Percentiles rank a stretch among this genome's conserved stretches.
Evolutionary conservation across 1,140 invertebrate genomes (phyloP).

Genomic region (Scaptomyza montana): DNA sequence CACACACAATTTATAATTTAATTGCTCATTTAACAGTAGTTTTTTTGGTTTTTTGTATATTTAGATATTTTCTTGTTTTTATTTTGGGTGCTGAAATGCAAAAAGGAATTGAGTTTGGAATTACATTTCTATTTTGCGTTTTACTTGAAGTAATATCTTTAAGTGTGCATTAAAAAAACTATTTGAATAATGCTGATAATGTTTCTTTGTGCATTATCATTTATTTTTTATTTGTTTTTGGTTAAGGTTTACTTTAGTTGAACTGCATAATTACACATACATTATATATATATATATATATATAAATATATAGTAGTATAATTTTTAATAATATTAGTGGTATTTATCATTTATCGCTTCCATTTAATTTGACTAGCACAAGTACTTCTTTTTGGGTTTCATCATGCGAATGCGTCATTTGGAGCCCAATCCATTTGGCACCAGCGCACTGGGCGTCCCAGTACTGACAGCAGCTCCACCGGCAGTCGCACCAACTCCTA

Average conservation of each 20-base stretch:
- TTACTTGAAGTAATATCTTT: slow-evolving; percentile 52
- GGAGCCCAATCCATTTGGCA: slow-evolving; percentile 78
- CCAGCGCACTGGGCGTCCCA: slow-evolving; percentile 69
- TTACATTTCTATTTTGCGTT: slow-evolving; percentile 34
- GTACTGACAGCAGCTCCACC: slow-evolving; percentile 37
- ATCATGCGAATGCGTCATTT: slow-evolving; percentile 84
- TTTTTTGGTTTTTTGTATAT: no score
- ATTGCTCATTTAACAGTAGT: slow-evolving; percentile 10
- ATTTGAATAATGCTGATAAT: slow-evolving; percentile 31
- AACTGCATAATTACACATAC: slow-evolving; percentile 49
- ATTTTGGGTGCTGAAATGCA: slow-evolving; percentile 13
- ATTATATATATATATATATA: no score
- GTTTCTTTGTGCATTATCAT: neutral
- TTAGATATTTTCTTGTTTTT: slow-evolving; percentile 1
- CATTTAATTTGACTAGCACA: slow-evolving; percentile 84
- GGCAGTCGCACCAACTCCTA: slow-evolving; percentile 20
- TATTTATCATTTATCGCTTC: slow-evolving; percentile 27
- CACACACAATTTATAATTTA: slow-evolving; percentile 3
- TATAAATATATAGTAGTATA: slow-evolving; percentile 12
- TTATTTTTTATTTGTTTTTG: slow-evolving; percentile 30
- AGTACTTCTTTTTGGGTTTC: slow-evolving; percentile 84
- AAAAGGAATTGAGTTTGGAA: slow-evolving; percentile 19
- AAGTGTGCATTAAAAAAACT: slow-evolving; percentile 54
- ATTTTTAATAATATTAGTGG: slow-evolving; percentile 23
- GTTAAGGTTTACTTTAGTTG: slow-evolving; percentile 68